Percentiles rank a stretch among this genome's conserved stretches.
Evolutionary conservation across 2,113 vertebrate species (phyloP).

Genomic region (Phylloscopus trochilus): DNA sequence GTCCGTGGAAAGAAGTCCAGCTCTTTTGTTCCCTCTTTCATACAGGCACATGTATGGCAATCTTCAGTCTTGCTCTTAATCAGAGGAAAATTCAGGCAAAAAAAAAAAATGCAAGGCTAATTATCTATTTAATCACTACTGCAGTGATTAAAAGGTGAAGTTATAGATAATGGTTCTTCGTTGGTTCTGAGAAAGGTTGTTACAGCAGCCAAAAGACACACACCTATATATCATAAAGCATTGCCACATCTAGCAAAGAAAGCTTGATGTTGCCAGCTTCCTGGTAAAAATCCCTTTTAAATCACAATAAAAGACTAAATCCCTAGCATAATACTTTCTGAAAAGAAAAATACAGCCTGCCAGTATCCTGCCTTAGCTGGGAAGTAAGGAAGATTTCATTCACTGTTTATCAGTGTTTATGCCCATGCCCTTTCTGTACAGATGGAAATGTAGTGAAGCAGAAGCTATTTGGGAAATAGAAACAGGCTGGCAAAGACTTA

Average conservation of each 20-base stretch:
- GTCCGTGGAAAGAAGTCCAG: background rate
- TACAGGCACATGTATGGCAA: background rate
- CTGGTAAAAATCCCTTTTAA: constrained; percentile 47
- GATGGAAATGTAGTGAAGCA: constrained; percentile 57
- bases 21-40: background rate
- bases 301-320: constrained; percentile 62
- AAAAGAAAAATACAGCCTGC: constrained; percentile 57
- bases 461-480: constrained; percentile 47
- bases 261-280: background rate
- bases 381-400: constrained; percentile 57
- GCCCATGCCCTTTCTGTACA: constrained; percentile 51
- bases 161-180: background rate
- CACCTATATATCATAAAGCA: background rate
- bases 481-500: constrained; percentile 33
- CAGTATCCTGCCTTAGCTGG: constrained; percentile 27
- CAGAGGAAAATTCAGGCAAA: background rate
- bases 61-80: background rate
- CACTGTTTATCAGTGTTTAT: constrained; percentile 60
- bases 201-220: background rate
- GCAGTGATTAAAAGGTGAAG: background rate
- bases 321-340: constrained; percentile 47
- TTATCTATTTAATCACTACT: background rate
- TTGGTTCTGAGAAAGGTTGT: background rate
- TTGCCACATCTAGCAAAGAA: background rate
- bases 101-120: background rate